Evolutionary conservation across 2,888 invertebrate species (phyloP).

Genomic region (Melipona bicolor): DNA sequence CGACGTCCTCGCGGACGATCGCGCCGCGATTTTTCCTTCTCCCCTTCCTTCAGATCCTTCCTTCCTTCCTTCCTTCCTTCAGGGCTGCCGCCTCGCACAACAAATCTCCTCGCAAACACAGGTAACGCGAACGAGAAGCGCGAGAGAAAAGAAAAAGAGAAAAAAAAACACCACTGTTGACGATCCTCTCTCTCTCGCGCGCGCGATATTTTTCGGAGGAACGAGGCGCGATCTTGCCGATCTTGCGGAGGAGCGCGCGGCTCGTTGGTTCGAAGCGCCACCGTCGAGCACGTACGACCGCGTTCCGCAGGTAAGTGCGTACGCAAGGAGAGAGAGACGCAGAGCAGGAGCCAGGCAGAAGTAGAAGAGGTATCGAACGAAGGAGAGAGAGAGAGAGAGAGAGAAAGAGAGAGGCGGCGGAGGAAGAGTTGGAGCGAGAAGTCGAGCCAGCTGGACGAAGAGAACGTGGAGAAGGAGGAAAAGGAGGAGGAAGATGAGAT

Average conservation of each 20-base stretch:
- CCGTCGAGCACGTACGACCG: slow-evolving; percentile 72
- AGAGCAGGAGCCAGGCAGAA: slow-evolving; percentile 48
- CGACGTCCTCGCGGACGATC: background rate
- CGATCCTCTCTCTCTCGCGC: too few species aligned
- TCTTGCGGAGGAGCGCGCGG: slow-evolving; percentile 11
- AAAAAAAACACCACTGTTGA: background rate
- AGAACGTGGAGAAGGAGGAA: slow-evolving; percentile 38
- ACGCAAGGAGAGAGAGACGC: slow-evolving; percentile 58
- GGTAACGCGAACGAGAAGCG: too few species aligned
- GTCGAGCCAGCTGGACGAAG: slow-evolving; percentile 26
- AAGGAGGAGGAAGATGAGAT: slow-evolving; percentile 35
- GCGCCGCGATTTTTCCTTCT: background rate
- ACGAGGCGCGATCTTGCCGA: slow-evolving; percentile 29
- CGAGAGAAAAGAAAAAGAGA: too few species aligned
- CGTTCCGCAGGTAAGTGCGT: slow-evolving; percentile 79
- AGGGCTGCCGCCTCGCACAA: too few species aligned
- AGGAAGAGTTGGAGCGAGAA: slow-evolving; percentile 41
- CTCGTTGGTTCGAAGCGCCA: slow-evolving; percentile 63
- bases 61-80: background rate
- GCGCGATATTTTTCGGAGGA: slow-evolving; percentile 16
- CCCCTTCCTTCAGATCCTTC: background rate
- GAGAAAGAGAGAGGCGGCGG: slow-evolving; percentile 43
- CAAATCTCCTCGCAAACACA: background rate
- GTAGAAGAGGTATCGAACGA: slow-evolving; percentile 53
- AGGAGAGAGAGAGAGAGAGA: slow-evolving; percentile 31